A percentile compares a stretch with the other conserved stretches of the same genome.
These are phyloP conservation scores for Osmoderma eremita DNA, from an alignment of 2,888 invertebrate genomes.

Conservation along the genomic window DNA sequence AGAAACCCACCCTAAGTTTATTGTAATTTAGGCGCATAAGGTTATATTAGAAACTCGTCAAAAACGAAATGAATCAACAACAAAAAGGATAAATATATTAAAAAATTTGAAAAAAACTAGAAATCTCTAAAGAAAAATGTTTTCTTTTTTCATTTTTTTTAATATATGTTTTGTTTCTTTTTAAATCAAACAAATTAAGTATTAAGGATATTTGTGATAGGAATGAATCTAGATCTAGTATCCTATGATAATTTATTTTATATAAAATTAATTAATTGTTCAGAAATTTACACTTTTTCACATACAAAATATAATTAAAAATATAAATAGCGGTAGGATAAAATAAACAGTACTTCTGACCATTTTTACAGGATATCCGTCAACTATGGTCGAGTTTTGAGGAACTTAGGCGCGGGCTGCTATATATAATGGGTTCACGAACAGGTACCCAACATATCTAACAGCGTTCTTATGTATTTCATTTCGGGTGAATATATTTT, in stretches of 20 bases:
- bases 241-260: slow-evolving; percentile 51
- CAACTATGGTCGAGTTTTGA: slow-evolving; percentile 48
- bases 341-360: slow-evolving; percentile 49
- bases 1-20: no score
- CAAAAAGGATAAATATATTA: no score
- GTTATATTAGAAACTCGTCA: no score
- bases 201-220: no score
- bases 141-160: no score
- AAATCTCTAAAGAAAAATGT: no score
- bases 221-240: neutral
- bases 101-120: no score
- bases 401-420: slow-evolving; percentile 61
- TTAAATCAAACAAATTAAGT: no score
- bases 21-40: no score
- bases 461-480: slow-evolving; percentile 30
- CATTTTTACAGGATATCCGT: slow-evolving; percentile 46
- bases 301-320: slow-evolving; percentile 64
- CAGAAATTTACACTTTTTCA: slow-evolving; percentile 63
- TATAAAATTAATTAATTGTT: slow-evolving; percentile 60
- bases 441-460: slow-evolving; percentile 38
- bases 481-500: slow-evolving; percentile 28
- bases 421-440: slow-evolving; percentile 46
- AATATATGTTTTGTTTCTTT: no score
- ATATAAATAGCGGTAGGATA: slow-evolving; percentile 62
- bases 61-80: no score